Percentiles rank a stretch among this genome's conserved stretches.
phyloP scores from a whole-genome alignment of 2,113 vertebrate species.

The Salvelinus namaycush region DNA sequence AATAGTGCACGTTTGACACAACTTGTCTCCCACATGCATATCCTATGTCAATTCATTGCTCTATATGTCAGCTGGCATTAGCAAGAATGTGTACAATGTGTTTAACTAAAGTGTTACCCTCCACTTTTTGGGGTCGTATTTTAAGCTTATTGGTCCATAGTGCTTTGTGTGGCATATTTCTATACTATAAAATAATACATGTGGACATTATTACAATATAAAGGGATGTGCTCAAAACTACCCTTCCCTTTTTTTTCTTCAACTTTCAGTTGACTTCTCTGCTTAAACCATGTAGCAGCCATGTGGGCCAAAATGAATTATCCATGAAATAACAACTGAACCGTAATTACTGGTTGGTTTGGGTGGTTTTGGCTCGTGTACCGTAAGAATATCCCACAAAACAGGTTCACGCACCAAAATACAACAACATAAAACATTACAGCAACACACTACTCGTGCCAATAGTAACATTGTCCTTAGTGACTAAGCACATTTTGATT shows the following conservation, averaged over 20 bases:
- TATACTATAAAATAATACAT: background rate
- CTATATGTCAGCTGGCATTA: too few species aligned
- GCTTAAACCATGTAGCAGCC: background rate
- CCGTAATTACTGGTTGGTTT: background rate
- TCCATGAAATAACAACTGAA: background rate
- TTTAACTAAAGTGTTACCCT: too few species aligned
- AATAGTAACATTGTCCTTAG: background rate
- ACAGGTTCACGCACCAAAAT: background rate
- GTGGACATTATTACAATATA: background rate
- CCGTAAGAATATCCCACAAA: background rate
- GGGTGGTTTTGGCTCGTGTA: background rate
- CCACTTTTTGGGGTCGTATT: too few species aligned
- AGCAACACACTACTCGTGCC: background rate
- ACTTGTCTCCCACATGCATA: too few species aligned
- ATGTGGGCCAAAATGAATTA: background rate
- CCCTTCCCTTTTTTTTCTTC: background rate
- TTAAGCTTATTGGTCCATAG: too few species aligned
- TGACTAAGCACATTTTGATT: constrained; percentile 5
- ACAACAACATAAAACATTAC: background rate
- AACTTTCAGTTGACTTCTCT: background rate
- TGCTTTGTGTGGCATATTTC: too few species aligned
- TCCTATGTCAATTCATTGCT: too few species aligned
- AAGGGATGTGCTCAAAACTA: background rate
- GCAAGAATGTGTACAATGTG: too few species aligned
- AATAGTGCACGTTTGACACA: too few species aligned